phyloP scores from a whole-genome alignment of 2,888 invertebrate species.

The Strigamia transsilvanica region DNA sequence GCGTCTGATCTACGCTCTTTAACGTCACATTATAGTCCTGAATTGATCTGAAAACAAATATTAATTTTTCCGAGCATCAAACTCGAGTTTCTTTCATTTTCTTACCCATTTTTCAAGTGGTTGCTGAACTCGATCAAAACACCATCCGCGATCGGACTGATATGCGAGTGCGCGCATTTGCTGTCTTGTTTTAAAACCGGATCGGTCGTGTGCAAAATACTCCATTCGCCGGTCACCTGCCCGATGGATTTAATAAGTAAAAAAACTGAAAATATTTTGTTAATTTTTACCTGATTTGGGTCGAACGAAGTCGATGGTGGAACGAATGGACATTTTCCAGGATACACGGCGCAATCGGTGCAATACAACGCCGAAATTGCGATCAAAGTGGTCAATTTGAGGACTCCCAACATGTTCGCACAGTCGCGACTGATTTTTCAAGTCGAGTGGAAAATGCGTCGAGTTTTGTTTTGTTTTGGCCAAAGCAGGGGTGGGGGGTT shows the following conservation, averaged over 20 bases:
- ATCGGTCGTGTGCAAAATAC: not conserved
- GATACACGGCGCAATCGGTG: not conserved
- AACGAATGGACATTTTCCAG: not conserved
- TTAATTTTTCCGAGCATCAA: too few species aligned
- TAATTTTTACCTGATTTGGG: not conserved
- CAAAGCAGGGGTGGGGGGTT: not conserved
- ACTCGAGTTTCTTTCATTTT: not conserved
- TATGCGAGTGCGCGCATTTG: constrained; percentile 12
- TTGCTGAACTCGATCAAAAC: constrained; percentile 3
- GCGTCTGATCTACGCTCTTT: not conserved
- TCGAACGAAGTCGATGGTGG: not conserved
- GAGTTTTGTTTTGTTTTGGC: not conserved
- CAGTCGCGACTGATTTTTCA: too few species aligned
- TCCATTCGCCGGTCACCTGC: not conserved
- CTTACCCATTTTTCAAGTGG: constrained; percentile 14
- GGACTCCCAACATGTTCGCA: not conserved
- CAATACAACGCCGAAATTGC: not conserved
- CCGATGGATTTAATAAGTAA: not conserved
- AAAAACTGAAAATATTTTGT: not conserved
- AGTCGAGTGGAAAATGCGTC: not conserved
- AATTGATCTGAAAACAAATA: not conserved
- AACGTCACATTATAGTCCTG: not conserved
- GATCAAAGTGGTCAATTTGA: not conserved
- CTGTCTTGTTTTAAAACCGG: not conserved
- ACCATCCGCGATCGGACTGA: not conserved